A percentile compares a stretch with the other conserved stretches of the same genome.
phyloP scores from a whole-genome alignment of 2,113 vertebrate genomes.

The Pavo muticus region DNA sequence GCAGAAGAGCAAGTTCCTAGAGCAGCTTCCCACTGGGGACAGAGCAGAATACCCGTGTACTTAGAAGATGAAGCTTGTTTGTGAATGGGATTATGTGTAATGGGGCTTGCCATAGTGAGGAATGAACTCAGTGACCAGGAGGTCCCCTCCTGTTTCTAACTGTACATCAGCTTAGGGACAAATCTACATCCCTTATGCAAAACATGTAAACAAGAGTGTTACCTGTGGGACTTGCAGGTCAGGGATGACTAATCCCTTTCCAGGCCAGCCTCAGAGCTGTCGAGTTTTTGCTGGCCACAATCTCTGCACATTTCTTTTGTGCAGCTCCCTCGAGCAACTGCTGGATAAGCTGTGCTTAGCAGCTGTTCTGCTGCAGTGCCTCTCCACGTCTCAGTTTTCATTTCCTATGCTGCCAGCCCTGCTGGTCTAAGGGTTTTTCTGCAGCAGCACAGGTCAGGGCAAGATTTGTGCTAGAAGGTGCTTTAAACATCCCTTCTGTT shows the following conservation, averaged over 20 bases:
- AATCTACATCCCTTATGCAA: neutral
- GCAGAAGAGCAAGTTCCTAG: slow-evolving; percentile 33
- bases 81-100: neutral
- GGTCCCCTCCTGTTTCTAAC: neutral
- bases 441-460: neutral
- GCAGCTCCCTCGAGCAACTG: neutral
- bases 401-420: neutral
- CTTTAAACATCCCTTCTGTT: neutral
- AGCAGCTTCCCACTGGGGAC: neutral
- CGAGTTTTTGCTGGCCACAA: neutral
- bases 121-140: neutral
- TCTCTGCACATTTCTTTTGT: neutral
- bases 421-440: neutral
- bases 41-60: neutral
- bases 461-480: neutral
- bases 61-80: neutral
- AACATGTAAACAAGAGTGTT: neutral
- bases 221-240: neutral
- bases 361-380: accelerated
- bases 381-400: accelerated
- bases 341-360: neutral
- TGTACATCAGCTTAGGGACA: neutral
- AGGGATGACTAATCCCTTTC: neutral
- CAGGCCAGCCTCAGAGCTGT: neutral
- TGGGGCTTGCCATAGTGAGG: accelerated